Evolutionary conservation across 2,797 vertebrate species (phyloP).

Genomic region (Lepilemur ruficaudatus): DNA sequence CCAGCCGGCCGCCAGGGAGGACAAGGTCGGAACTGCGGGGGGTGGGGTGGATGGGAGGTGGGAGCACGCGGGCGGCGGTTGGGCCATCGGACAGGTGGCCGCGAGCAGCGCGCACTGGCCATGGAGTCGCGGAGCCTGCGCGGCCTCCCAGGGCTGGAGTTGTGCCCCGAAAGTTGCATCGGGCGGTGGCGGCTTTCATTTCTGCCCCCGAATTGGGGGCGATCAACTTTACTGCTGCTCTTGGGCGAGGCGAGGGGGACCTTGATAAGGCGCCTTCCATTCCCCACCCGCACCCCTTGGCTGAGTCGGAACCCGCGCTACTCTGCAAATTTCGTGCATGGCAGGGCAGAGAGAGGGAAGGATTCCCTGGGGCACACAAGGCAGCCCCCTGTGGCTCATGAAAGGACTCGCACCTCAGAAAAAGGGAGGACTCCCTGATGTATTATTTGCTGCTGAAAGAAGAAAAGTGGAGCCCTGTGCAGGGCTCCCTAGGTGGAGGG

Average conservation of each 20-base stretch:
- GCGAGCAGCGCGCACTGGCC: rapidly evolving
- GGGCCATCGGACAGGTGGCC: background rate
- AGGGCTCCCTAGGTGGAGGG: background rate
- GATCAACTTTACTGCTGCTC: background rate
- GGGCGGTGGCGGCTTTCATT: background rate
- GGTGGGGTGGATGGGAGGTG: too few relatives aligned
- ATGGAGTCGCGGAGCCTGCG: rapidly evolving
- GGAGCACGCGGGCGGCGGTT: background rate
- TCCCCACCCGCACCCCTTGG: background rate
- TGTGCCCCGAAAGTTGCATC: background rate
- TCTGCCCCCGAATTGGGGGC: background rate
- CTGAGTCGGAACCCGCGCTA: background rate
- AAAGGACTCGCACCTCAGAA: background rate
- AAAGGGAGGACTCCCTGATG: background rate
- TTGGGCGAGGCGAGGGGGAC: too few relatives aligned
- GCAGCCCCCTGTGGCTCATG: background rate
- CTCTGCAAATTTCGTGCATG: background rate
- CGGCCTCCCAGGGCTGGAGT: background rate
- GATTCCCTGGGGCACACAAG: background rate
- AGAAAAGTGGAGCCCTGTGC: background rate
- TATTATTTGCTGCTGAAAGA: background rate
- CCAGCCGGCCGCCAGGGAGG: background rate
- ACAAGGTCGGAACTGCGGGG: conserved; percentile 52
- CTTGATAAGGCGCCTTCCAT: background rate
- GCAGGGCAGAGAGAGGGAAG: background rate